These are phyloP conservation scores for Saccopteryx leptura DNA, from an alignment of 2,113 vertebrate genomes.

Conservation along the genomic window DNA sequence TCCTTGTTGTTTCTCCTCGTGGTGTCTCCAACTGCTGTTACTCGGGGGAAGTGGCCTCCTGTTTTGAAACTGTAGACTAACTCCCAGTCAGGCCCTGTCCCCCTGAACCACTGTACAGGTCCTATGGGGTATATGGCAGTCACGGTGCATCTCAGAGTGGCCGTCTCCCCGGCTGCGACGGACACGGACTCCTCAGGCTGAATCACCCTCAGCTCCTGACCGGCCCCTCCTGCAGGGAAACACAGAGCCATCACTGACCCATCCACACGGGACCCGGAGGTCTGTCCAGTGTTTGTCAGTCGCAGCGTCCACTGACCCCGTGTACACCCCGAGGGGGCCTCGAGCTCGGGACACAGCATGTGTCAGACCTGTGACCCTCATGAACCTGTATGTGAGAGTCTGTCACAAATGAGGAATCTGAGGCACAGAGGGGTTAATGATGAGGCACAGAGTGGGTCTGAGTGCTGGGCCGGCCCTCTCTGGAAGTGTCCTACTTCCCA, in stretches of 20 bases:
- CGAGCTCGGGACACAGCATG: too few species aligned
- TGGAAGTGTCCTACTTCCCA: background rate
- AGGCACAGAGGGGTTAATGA: too few species aligned
- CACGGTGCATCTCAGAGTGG: background rate
- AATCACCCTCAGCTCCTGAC: background rate
- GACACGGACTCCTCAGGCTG: background rate
- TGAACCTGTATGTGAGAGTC: too few species aligned
- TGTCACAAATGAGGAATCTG: too few species aligned
- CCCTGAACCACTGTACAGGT: slow-evolving; percentile 19
- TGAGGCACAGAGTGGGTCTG: too few species aligned
- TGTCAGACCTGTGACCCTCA: too few species aligned
- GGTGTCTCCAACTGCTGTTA: fast-evolving
- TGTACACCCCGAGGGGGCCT: too few species aligned
- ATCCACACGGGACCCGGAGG: too few species aligned
- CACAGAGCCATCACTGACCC: fast-evolving
- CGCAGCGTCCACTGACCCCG: too few species aligned
- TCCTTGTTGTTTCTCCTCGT: background rate
- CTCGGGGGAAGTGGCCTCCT: background rate
- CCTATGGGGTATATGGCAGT: fast-evolving
- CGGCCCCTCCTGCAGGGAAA: background rate
- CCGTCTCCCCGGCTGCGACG: fast-evolving
- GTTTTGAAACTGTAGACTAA: background rate
- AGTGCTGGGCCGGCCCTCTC: background rate
- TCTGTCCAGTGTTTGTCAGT: too few species aligned
- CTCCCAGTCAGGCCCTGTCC: fast-evolving